Evolutionary conservation across 2,113 vertebrate genomes (phyloP).

Genomic region (Collichthys lucidus): DNA sequence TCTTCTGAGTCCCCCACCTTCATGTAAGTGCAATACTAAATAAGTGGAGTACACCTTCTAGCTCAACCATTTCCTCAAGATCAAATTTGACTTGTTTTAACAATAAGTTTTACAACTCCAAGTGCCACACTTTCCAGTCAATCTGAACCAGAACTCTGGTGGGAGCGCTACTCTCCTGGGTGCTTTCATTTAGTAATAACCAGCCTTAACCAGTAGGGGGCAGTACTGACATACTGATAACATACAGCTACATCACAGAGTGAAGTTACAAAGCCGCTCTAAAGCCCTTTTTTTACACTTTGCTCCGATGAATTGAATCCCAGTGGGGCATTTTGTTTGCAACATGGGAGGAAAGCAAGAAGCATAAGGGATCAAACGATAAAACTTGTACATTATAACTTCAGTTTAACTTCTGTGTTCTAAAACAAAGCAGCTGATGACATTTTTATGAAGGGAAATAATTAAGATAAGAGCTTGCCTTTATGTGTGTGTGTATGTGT

Average conservation of each 20-base stretch:
- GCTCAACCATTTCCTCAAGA: not conserved
- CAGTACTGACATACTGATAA: constrained; percentile 28
- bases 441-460: constrained; percentile 32
- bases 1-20: no score
- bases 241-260: not conserved
- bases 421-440: constrained; percentile 49
- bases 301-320: not conserved
- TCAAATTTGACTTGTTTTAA: not conserved
- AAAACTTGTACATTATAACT: constrained; percentile 8
- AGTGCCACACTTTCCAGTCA: not conserved
- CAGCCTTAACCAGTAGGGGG: constrained; percentile 67
- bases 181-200: constrained; percentile 26
- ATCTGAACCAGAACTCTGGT: not conserved
- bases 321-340: not conserved
- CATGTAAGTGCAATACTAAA: not conserved
- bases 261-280: not conserved
- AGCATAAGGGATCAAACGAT: constrained; percentile 5
- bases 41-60: not conserved
- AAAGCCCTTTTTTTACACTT: not conserved
- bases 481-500: constrained; percentile 11
- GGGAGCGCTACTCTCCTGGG: not conserved
- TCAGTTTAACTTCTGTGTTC: constrained; percentile 3
- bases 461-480: constrained; percentile 33
- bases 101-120: not conserved
- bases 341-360: constrained; percentile 14